Conservation (phyloP, 2,797 vertebrate species). For the Crenuchus spilurus region DNA sequence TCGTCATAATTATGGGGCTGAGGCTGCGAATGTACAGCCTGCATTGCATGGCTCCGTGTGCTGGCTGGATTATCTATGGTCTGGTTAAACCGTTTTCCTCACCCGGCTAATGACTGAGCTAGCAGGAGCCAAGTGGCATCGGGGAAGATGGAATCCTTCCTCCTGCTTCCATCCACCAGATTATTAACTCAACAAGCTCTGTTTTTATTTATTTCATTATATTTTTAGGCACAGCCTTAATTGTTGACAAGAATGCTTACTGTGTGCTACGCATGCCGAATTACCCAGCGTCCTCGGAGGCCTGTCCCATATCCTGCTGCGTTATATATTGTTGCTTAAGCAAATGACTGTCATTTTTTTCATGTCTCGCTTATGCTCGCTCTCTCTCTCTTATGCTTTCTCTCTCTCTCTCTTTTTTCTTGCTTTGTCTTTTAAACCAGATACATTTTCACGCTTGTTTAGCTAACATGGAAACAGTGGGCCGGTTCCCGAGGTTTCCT, state of each 20-base stretch:
- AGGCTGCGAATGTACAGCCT: slow-evolving; percentile 63
- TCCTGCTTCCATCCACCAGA: slow-evolving; percentile 33
- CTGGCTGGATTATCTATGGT: slow-evolving; percentile 67
- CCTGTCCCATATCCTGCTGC: slow-evolving; percentile 41
- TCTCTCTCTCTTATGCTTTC: not conserved
- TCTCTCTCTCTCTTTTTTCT: not conserved
- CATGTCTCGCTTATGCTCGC: not conserved
- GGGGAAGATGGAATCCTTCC: slow-evolving; percentile 64
- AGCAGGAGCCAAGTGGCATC: slow-evolving; percentile 61
- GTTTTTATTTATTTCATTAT: not conserved
- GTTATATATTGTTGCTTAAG: slow-evolving; percentile 38
- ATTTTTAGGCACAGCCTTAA: slow-evolving; percentile 57
- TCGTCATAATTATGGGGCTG: slow-evolving; percentile 65
- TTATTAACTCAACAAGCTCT: slow-evolving; percentile 9
- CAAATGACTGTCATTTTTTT: slow-evolving; percentile 11
- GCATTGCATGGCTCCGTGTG: slow-evolving; percentile 58
- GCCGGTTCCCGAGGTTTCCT: slow-evolving; percentile 1
- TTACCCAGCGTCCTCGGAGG: slow-evolving; percentile 40
- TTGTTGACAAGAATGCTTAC: slow-evolving; percentile 68
- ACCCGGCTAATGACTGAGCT: slow-evolving; percentile 65
- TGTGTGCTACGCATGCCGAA: slow-evolving; percentile 22
- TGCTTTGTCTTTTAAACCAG: not conserved
- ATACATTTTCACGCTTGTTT: slow-evolving; percentile 34
- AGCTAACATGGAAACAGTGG: slow-evolving; percentile 13
- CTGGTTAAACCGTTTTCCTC: slow-evolving; percentile 69